Conservation (phyloP, 53 echinoderm and acorn worm genomes). For the Echinarachnius parma region DNA sequence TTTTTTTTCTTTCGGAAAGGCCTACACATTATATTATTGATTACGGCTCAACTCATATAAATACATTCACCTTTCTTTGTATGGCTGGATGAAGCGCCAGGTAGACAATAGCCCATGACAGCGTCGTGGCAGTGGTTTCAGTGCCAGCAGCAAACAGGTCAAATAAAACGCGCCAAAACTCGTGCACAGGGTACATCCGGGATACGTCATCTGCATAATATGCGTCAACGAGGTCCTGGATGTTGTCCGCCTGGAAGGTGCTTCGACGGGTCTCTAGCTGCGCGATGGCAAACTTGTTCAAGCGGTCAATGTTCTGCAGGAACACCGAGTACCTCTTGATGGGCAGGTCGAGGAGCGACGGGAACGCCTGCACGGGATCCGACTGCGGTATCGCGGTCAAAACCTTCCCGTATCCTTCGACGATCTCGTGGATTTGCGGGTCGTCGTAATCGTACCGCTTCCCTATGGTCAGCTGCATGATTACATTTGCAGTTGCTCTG, state of each 20-base stretch:
- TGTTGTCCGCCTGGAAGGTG: slow-evolving; percentile 26
- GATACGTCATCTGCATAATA: slow-evolving; percentile 23
- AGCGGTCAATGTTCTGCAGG: not conserved
- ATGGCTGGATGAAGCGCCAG: slow-evolving; percentile 31
- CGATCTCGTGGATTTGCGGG: not conserved
- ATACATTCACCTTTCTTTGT: slow-evolving; percentile 42
- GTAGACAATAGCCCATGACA: slow-evolving; percentile 33
- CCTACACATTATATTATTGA: too few species aligned
- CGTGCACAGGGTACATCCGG: not conserved
- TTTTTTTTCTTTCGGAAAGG: too few species aligned
- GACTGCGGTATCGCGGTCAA: not conserved
- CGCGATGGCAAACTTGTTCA: not conserved
- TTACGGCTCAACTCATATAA: too few species aligned
- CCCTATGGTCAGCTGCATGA: not conserved
- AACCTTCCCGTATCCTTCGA: not conserved
- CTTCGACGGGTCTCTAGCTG: not conserved
- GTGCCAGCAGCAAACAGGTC: slow-evolving; percentile 48
- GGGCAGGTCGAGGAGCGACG: not conserved
- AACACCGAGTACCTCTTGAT: not conserved
- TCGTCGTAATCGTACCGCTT: slow-evolving; percentile 14
- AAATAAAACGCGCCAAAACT: slow-evolving; percentile 36
- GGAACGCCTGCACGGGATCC: slow-evolving; percentile 2
- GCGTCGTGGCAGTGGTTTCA: slow-evolving; percentile 22
- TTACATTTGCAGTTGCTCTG: slow-evolving; percentile 5
- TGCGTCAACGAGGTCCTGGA: slow-evolving; percentile 11